Base-by-base conservation (phyloP, 2,888 invertebrate genomes). In the Polydrusus pterygomalis region DNA sequence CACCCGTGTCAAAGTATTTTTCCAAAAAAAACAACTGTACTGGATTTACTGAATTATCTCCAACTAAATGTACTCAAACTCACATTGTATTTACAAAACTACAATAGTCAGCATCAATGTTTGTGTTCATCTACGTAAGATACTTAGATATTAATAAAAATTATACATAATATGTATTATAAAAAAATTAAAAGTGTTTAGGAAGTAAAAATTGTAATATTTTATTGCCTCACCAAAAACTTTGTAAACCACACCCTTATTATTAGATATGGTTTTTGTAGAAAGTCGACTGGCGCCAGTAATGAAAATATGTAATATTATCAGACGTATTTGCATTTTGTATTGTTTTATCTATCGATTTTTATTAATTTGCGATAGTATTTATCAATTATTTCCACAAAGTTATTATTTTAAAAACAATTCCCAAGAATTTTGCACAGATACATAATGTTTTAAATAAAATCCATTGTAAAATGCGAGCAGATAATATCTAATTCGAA, bases 251-350 rank as follows among this genome's bases (percentile, higher is more conserved):
- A 60, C 58, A 17, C 58, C 58, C 58, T 40, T 18, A 10, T 18
- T 40, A 60, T 60, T 17, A 60, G 58, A 60, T 60, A 60, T 62
- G 17, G 34, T 13, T 25, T 63, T 70, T 17, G 11, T 60, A 38
- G 17, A 70, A 63, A 63, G 60, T 70, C 70, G 34, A 49, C 60
- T 63, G 70, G 70, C 70, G 70, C 70, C 70, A 70, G 20, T 11
- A 45, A 10, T 38, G 25, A 43, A 67, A 38, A 60, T 60, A n/a
- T n/a, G n/a, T n/a, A 38, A 15, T 18, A 60, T 58, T 60, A 60
- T 60, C 58, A 60, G 58, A 11, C 38, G 15, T n/a, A 60, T 60
- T 60, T 60, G 58, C 38, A 60, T 60, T 60, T 60, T 38, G 58
- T 70, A 70, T 70, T 58, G 47, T 62, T 47, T 58, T 62, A 60